Base-by-base conservation (phyloP, 2,888 invertebrate species). In the Drosophila tripunctata region DNA sequence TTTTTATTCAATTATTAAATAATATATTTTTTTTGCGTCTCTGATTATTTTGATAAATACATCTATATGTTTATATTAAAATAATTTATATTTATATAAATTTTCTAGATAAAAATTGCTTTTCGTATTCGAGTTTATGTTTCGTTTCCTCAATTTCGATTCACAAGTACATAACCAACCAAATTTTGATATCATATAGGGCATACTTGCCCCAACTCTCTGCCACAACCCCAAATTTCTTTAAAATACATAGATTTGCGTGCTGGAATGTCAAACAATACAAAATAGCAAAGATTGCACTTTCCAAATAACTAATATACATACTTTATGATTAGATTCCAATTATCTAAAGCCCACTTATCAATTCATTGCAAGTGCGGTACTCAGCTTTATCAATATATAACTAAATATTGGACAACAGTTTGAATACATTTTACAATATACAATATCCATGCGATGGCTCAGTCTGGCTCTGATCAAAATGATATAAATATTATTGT, bases 131-230 rank as follows among this genome's bases (percentile, higher is more conserved):
- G 80, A 75, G 45, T 64, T 61, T 5, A 48, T 48, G 58, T 38
- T 78, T 78, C 80, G 81, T 80, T 78, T 80, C 65, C 67, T 63
- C 55, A 74, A 66, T 80, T 78, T 78, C 78, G 78, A 71, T 76
- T 76, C 63, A 75, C 54, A 48, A 75, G 70, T 70, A 50, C 38
- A 63, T 48, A 41, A 70, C 51, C 56, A 45, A 70, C 51, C 56
- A 64, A 57, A 54, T 12, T 30, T 52, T 50, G 57, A 56, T 71
- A 52, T 64, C 33, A 54, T 55, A 36, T 60, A 21, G 41, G 38
- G 36, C 33, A 44, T 21, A 47, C 12, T 7, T 27, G 6, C 30
- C 24, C 19, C 31, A 7, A 43, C 48, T 27, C n/a, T 22, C 17
- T 12, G 6, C 36, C 24, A 47, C 44, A 33, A 24, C 35, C 6